A percentile compares a stretch with the other conserved stretches of the same genome.
These are phyloP conservation scores for Micromys minutus DNA, from an alignment of 2,113 vertebrate genomes.

Conservation along the genomic window DNA sequence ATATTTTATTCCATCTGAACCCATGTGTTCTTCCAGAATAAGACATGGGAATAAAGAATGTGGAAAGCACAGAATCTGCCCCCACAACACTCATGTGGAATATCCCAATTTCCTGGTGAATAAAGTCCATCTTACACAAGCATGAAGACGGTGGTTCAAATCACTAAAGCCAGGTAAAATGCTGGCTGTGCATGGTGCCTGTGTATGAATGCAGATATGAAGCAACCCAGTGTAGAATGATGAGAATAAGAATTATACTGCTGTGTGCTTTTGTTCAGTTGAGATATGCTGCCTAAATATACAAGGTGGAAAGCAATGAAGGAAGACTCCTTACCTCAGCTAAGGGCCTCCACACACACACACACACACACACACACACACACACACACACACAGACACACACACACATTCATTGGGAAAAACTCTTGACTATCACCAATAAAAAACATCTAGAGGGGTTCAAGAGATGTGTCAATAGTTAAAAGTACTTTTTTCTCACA, in stretches of 20 bases:
- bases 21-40: not conserved
- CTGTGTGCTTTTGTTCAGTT: no score
- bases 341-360: not conserved
- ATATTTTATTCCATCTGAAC: accelerated
- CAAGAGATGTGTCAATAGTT: no score
- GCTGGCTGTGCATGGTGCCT: not conserved
- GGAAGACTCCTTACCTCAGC: not conserved
- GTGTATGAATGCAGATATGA: not conserved
- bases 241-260: not conserved
- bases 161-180: not conserved
- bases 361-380: not conserved
- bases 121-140: accelerated
- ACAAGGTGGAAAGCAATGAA: not conserved
- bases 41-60: not conserved
- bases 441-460: no score
- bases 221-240: not conserved
- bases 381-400: not conserved
- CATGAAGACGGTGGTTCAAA: not conserved
- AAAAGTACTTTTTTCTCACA: no score
- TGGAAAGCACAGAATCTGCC: no score
- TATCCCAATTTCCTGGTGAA: not conserved
- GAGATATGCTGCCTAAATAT: not conserved
- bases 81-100: not conserved
- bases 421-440: no score
- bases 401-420: no score